Percentiles rank a stretch among this genome's conserved stretches.
These are phyloP conservation scores for Pristionchus japonicus DNA, from an alignment of 2,888 invertebrate genomes.

Conservation along the genomic window DNA sequence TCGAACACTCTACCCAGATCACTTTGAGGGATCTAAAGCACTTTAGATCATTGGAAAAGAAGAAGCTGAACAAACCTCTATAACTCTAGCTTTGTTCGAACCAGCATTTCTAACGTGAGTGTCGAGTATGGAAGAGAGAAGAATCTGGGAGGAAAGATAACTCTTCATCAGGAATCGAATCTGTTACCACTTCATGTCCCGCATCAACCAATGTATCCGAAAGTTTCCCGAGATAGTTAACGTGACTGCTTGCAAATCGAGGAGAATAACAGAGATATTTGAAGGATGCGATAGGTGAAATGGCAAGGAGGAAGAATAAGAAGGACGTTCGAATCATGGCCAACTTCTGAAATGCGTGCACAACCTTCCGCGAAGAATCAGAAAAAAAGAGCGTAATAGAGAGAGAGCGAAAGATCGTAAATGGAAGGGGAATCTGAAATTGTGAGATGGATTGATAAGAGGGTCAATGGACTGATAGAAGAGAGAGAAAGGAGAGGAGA, in stretches of 20 bases:
- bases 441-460: neutral
- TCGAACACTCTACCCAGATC: neutral
- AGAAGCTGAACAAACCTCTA: neutral
- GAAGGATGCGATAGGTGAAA: neutral
- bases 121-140: conserved; percentile 14
- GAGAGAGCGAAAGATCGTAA: neutral
- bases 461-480: neutral
- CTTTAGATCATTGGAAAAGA: neutral
- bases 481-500: neutral
- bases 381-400: neutral
- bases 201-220: conserved; percentile 56
- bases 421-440: neutral
- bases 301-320: neutral
- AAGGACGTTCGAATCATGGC: neutral
- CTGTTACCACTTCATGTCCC: conserved; percentile 56
- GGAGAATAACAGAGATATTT: conserved; percentile 58
- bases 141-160: neutral
- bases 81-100: neutral
- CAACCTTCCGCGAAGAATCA: neutral
- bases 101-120: neutral
- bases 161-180: neutral
- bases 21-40: conserved; percentile 13
- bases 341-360: neutral
- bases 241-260: conserved; percentile 58
- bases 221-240: conserved; percentile 56